A percentile compares a stretch with the other conserved stretches of the same genome.
Conservation (phyloP, 2,113 vertebrate genomes). For the Patagioenas fasciata region DNA sequence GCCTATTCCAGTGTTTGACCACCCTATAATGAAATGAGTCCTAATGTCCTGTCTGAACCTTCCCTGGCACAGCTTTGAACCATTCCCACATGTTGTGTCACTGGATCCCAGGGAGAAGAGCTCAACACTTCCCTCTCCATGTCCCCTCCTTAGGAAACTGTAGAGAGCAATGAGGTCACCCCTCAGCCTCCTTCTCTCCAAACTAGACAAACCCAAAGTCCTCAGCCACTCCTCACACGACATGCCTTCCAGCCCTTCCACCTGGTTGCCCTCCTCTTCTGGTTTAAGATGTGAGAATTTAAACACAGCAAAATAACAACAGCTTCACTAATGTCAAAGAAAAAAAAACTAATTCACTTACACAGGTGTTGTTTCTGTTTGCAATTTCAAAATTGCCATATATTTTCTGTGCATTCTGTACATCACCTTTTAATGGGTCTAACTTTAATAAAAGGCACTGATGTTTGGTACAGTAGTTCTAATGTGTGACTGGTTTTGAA, state of each 20-base stretch:
- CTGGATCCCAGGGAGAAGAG: neutral
- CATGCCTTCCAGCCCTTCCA: neutral
- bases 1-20: neutral
- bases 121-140: neutral
- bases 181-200: neutral
- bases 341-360: neutral
- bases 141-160: neutral
- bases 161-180: neutral
- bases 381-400: neutral
- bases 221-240: neutral
- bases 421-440: neutral
- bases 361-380: neutral
- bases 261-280: neutral
- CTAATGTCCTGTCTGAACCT: neutral
- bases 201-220: neutral
- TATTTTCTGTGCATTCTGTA: neutral
- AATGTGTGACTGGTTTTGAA: neutral
- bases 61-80: neutral
- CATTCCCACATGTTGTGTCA: rapidly evolving
- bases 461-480: neutral
- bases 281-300: neutral
- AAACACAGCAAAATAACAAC: neutral
- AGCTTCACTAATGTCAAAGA: neutral
- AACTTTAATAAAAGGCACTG: neutral
- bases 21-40: neutral